Evolutionary conservation across 1,140 invertebrate genomes (phyloP).

Genomic region (Cephus cinctus): DNA sequence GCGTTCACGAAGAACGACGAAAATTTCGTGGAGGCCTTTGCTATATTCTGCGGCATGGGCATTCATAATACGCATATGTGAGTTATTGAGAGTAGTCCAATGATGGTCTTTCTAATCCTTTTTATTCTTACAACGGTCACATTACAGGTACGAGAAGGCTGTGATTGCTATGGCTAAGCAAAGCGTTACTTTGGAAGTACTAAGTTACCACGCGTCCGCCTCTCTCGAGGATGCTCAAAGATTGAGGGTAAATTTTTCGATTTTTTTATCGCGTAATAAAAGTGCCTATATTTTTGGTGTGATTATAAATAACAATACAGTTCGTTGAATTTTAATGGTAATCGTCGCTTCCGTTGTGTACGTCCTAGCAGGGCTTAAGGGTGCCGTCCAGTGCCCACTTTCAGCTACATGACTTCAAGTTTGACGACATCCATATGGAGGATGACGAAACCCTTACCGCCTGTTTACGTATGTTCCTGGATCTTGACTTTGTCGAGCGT

Average conservation of each 20-base stretch:
- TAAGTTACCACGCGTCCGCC: constrained; percentile 94
- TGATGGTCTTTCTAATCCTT: neutral
- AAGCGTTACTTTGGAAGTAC: constrained; percentile 90
- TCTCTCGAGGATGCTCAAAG: constrained; percentile 83
- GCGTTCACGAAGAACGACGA: constrained; percentile 90
- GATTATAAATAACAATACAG: neutral
- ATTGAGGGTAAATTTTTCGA: constrained; percentile 74
- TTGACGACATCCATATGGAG: constrained; percentile 82
- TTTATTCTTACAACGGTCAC: neutral
- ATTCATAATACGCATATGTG: constrained; percentile 95
- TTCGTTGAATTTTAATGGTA: neutral
- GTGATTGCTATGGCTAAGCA: constrained; percentile 93
- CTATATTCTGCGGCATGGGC: constrained; percentile 97
- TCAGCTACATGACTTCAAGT: constrained; percentile 80
- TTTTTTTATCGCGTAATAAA: too few relatives aligned
- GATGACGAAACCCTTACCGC: constrained; percentile 86
- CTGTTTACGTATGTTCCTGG: constrained; percentile 87
- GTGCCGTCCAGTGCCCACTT: constrained; percentile 83
- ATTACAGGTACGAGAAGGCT: constrained; percentile 81
- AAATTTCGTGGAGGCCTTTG: constrained; percentile 93
- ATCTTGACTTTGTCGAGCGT: constrained; percentile 84
- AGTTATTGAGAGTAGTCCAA: constrained; percentile 24
- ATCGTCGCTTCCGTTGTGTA: neutral
- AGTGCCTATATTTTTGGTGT: too few relatives aligned
- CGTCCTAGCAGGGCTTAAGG: constrained; percentile 59